A percentile compares a stretch with the other conserved stretches of the same genome.
Conservation (phyloP, 2,797 vertebrate species). For the Siniperca undulata region DNA sequence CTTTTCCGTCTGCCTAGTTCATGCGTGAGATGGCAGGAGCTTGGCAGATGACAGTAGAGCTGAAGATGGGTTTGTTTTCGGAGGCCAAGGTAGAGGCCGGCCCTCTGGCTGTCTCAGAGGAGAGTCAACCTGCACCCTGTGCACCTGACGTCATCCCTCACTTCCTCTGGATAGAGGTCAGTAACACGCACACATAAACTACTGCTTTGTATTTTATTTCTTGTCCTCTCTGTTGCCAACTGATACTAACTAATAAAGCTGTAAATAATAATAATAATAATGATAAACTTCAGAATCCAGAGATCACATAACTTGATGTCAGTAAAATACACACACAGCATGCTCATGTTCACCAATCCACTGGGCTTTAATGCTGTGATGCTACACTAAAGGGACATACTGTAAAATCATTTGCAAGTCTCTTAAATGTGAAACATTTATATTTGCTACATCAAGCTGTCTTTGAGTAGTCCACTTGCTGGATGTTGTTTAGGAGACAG, state of each 20-base stretch:
- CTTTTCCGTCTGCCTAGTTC: conserved; percentile 83
- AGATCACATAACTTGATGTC: not conserved
- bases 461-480: not conserved
- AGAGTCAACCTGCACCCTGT: conserved; percentile 93
- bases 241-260: no score
- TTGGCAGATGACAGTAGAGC: conserved; percentile 98
- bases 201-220: not conserved
- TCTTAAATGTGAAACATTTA: not conserved
- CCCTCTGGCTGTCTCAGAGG: conserved; percentile 95
- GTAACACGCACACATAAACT: conserved; percentile 41
- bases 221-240: not conserved
- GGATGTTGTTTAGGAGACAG: not conserved
- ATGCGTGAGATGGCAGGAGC: conserved; percentile 98
- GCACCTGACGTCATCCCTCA: conserved; percentile 94
- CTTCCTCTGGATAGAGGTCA: conserved; percentile 97
- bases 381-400: not conserved
- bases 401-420: not conserved
- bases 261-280: no score
- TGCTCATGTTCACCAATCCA: not conserved
- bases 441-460: not conserved
- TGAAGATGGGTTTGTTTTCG: conserved; percentile 94
- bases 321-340: not conserved
- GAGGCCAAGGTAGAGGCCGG: conserved; percentile 91
- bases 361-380: not conserved
- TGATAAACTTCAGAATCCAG: not conserved